These are phyloP conservation scores for Andrena trimmerana DNA, from an alignment of 2,888 invertebrate genomes.

Conservation along the genomic window DNA sequence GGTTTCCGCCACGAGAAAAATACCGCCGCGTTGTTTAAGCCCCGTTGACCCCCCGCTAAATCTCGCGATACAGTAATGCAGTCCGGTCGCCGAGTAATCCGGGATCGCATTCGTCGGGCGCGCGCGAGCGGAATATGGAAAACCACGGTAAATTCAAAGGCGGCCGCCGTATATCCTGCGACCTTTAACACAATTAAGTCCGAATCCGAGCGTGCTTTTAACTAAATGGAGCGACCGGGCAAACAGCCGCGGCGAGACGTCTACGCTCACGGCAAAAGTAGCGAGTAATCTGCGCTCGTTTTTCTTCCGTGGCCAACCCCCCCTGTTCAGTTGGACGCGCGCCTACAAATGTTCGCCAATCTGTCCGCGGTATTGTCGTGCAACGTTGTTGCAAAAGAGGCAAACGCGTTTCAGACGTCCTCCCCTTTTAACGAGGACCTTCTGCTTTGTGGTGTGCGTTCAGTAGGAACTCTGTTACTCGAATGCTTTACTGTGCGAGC, in stretches of 20 bases:
- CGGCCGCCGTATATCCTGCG: constrained; percentile 30
- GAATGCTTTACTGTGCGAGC: not conserved
- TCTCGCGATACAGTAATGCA: constrained; percentile 30
- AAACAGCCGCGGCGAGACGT: constrained; percentile 54
- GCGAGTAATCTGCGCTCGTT: constrained; percentile 50
- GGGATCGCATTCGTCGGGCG: constrained; percentile 15
- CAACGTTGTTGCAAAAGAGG: constrained; percentile 13
- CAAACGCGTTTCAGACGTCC: too few relatives aligned
- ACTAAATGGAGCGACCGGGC: constrained; percentile 76
- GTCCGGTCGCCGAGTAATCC: constrained; percentile 17
- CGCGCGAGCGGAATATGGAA: constrained; percentile 41
- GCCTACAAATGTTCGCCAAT: constrained; percentile 29
- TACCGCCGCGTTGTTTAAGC: constrained; percentile 21
- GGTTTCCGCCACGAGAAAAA: not conserved
- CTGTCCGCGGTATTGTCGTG: constrained; percentile 24
- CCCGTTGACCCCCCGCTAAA: constrained; percentile 13
- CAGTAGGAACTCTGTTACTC: not conserved
- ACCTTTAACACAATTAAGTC: constrained; percentile 67
- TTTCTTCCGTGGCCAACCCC: constrained; percentile 13
- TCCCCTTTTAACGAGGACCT: not conserved
- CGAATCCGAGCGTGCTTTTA: constrained; percentile 76
- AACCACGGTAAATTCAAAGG: constrained; percentile 59
- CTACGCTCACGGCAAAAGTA: constrained; percentile 45
- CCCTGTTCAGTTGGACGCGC: not conserved
- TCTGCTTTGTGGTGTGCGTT: not conserved